These are phyloP conservation scores for Aleiodes sp. DNA, from an alignment of 1,140 invertebrate genomes.

Conservation along the genomic window DNA sequence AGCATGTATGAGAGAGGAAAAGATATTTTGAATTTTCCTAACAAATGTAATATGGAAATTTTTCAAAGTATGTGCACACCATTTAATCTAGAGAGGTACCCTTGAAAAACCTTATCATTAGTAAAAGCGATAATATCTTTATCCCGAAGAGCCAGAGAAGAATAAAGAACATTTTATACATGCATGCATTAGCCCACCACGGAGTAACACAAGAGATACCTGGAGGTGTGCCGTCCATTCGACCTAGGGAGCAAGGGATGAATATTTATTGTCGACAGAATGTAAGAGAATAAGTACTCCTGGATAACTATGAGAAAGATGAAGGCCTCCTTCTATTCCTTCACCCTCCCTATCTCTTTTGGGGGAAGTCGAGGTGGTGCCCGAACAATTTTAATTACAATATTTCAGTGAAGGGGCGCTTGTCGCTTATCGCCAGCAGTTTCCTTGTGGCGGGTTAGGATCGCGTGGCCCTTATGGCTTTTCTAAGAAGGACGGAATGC, in stretches of 20 bases:
- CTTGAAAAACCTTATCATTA: too few species aligned
- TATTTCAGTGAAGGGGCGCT: conserved; percentile 37
- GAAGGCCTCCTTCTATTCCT: background rate
- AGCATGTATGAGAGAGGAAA: too few species aligned
- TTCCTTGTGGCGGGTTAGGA: background rate
- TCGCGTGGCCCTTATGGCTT: conserved; percentile 21
- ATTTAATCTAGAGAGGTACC: too few species aligned
- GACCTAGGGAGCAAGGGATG: conserved; percentile 41
- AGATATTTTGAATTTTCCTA: too few species aligned
- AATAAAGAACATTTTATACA: too few species aligned
- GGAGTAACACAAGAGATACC: background rate
- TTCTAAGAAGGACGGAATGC: conserved; percentile 24
- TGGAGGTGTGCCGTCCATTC: background rate
- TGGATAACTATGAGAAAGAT: background rate
- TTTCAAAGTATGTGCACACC: too few species aligned
- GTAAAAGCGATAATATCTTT: too few species aligned
- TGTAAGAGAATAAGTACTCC: conserved; percentile 10
- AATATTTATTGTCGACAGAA: conserved; percentile 47
- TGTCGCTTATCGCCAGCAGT: background rate
- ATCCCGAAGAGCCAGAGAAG: too few species aligned
- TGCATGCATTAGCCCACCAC: too few species aligned
- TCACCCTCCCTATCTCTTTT: background rate
- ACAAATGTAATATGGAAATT: too few species aligned
- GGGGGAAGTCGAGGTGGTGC: too few species aligned
- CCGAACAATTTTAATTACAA: conserved; percentile 51